Percentiles rank a stretch among this genome's conserved stretches.
Evolutionary conservation across 1,140 invertebrate species (phyloP).

Genomic region (Branchinecta lindahli): DNA sequence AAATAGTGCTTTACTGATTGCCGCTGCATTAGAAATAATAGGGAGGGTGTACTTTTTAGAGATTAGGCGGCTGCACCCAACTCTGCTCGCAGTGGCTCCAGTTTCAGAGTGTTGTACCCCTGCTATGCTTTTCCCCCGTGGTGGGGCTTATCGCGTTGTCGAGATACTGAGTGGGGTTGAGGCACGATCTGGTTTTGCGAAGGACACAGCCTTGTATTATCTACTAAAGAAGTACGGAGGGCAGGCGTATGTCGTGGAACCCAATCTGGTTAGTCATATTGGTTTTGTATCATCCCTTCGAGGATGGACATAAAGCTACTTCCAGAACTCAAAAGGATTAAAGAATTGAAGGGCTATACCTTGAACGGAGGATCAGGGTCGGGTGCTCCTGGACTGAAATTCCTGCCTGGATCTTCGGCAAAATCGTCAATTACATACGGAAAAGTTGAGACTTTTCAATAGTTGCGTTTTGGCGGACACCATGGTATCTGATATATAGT

Average conservation of each 20-base stretch:
- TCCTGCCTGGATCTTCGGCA: no score
- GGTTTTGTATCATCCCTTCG: constrained; percentile 11
- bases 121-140: background rate
- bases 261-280: constrained; percentile 14
- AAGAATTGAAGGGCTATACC: no score
- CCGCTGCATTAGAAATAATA: constrained; percentile 1
- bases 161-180: background rate
- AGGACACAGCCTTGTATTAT: constrained; percentile 13
- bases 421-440: no score
- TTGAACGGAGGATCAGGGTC: no score
- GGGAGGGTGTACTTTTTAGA: constrained; percentile 7
- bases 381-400: no score
- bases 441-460: no score
- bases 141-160: background rate
- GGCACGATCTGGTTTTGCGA: background rate
- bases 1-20: background rate
- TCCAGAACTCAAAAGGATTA: no score
- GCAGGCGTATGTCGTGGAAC: constrained; percentile 13
- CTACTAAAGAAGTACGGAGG: background rate
- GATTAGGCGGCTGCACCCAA: background rate
- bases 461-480: no score
- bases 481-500: no score
- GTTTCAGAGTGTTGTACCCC: constrained; percentile 14
- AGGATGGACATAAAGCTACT: background rate
- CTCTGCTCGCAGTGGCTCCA: background rate